These are phyloP conservation scores for Oreochromis tanganicae DNA, from an alignment of 2,113 vertebrate species.

Conservation along the genomic window DNA sequence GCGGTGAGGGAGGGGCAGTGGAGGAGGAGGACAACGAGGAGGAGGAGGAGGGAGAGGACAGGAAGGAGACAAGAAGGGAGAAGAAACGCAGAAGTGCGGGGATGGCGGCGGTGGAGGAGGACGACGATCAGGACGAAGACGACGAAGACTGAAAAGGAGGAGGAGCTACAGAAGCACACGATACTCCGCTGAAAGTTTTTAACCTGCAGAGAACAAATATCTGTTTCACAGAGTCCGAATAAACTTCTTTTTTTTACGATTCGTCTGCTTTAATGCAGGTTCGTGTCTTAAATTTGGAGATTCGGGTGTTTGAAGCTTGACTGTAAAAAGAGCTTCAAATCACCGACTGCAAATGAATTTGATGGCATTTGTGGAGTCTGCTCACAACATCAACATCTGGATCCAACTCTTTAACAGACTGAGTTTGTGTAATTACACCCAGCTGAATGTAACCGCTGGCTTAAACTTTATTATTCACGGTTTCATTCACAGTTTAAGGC, in stretches of 20 bases:
- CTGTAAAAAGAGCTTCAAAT: not conserved
- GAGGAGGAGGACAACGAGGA: not conserved
- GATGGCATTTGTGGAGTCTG: not conserved
- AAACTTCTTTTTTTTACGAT: not conserved
- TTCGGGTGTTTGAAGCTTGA: not conserved
- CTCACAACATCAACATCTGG: not conserved
- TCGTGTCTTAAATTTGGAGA: not conserved
- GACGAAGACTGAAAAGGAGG: not conserved
- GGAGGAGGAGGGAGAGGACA: not conserved
- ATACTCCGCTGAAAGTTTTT: not conserved
- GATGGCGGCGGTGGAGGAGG: not conserved
- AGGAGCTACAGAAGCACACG: not conserved
- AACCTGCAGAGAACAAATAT: not conserved
- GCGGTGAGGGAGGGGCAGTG: not conserved
- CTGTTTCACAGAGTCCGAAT: accelerated
- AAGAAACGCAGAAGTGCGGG: not conserved
- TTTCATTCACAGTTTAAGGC: not conserved
- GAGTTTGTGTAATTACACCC: not conserved
- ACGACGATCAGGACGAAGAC: not conserved
- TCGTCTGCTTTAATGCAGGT: not conserved
- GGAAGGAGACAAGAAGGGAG: not conserved
- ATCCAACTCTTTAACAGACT: not conserved
- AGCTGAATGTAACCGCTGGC: not conserved
- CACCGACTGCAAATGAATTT: not conserved
- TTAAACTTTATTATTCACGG: not conserved